phyloP scores from a whole-genome alignment of 1,140 invertebrate genomes.

The Bombus impatiens region DNA sequence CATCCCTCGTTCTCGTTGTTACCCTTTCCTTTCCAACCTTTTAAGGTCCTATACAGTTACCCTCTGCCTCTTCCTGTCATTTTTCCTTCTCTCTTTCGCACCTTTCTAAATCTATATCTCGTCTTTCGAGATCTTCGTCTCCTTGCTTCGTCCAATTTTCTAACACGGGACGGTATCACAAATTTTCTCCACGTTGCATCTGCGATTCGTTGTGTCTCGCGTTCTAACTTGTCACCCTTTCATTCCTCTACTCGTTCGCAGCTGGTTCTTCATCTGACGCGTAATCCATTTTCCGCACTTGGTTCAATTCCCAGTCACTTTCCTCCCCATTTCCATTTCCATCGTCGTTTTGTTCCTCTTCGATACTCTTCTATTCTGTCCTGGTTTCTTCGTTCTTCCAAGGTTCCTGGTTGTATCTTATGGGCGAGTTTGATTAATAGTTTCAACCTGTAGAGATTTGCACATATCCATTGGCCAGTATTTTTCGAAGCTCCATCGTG shows the following conservation, averaged over 20 bases:
- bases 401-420: no score
- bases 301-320: constrained; percentile 30
- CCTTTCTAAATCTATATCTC: no score
- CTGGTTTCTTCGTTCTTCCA: not conserved
- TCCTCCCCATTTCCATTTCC: not conserved
- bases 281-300: constrained; percentile 26
- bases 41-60: not conserved
- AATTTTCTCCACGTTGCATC: not conserved
- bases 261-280: not conserved
- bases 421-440: no score
- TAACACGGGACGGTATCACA: no score
- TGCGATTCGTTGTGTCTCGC: not conserved
- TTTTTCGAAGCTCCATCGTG: no score
- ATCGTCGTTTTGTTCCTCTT: not conserved
- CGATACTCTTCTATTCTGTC: not conserved
- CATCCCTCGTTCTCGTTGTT: not conserved
- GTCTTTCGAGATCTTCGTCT: not conserved
- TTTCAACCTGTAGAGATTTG: no score
- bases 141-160: not conserved
- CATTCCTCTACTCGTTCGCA: not conserved
- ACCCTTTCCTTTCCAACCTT: not conserved
- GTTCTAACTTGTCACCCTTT: not conserved
- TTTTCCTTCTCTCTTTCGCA: not conserved
- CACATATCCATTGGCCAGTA: no score
- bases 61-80: not conserved